phyloP scores from a whole-genome alignment of 2,113 vertebrate genomes.

The Octodon degus region DNA sequence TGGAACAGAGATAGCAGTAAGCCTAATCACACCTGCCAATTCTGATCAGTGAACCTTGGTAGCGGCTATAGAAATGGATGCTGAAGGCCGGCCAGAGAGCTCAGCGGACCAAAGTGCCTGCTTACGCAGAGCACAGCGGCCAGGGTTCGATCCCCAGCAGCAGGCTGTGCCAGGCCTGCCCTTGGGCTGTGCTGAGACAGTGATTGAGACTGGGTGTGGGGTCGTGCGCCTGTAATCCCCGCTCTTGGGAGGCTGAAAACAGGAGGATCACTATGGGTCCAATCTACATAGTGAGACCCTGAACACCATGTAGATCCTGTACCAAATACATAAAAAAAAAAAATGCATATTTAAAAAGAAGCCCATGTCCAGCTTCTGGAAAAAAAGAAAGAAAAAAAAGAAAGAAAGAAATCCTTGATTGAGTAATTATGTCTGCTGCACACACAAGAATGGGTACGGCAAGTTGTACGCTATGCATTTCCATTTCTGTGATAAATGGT shows the following conservation, averaged over 20 bases:
- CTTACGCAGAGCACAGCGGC: too few species aligned
- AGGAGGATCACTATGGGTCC: too few species aligned
- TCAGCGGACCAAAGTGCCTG: too few species aligned
- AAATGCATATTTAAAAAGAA: neutral
- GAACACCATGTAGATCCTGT: too few species aligned
- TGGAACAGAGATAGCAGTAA: neutral
- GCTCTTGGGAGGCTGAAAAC: too few species aligned
- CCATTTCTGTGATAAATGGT: neutral
- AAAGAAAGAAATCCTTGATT: neutral
- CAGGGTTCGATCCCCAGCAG: too few species aligned
- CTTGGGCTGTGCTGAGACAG: too few species aligned
- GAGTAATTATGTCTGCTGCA: neutral
- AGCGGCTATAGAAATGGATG: neutral
- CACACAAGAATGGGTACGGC: neutral
- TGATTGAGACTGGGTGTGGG: too few species aligned
- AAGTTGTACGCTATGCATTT: rapidly evolving
- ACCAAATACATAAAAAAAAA: too few species aligned
- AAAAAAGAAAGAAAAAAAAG: neutral
- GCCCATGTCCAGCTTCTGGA: neutral
- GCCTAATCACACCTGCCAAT: neutral
- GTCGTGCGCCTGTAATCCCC: too few species aligned
- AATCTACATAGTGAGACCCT: too few species aligned
- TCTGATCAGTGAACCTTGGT: neutral
- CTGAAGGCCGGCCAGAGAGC: neutral
- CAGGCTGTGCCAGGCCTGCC: too few species aligned